Conservation (phyloP, 2,113 vertebrate species). For the Labeo catla region DNA sequence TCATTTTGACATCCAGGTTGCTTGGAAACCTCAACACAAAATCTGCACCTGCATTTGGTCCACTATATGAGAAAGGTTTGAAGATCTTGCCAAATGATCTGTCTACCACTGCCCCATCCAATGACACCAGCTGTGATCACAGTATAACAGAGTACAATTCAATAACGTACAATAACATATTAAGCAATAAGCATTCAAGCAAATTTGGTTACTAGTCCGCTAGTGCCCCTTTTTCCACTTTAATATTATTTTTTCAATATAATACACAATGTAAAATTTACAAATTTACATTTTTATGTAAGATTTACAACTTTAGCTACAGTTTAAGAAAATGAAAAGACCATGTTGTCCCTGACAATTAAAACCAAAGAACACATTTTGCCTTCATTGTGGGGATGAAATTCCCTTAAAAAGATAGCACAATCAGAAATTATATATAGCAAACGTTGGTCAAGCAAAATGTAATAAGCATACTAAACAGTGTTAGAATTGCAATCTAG, state of each 20-base stretch:
- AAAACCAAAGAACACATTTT: not conserved
- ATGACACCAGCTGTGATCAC: not conserved
- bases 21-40: constrained; percentile 15
- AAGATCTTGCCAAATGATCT: constrained; percentile 1
- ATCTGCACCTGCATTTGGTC: not conserved
- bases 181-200: no score
- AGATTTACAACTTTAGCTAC: not conserved
- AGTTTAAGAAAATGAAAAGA: not conserved
- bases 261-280: no score
- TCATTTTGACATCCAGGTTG: constrained; percentile 73
- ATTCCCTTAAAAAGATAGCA: not conserved
- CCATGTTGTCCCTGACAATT: not conserved
- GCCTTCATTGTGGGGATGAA: not conserved
- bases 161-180: not conserved
- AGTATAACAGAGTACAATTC: not conserved
- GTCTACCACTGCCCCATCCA: not conserved
- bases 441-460: not conserved
- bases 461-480: not conserved
- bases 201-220: no score
- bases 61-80: constrained; percentile 64
- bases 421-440: not conserved
- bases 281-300: no score
- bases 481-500: not conserved
- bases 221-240: no score
- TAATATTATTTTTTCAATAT: no score